Conservation (phyloP, 2,888 invertebrate genomes). For the Pollenia amentaria region DNA sequence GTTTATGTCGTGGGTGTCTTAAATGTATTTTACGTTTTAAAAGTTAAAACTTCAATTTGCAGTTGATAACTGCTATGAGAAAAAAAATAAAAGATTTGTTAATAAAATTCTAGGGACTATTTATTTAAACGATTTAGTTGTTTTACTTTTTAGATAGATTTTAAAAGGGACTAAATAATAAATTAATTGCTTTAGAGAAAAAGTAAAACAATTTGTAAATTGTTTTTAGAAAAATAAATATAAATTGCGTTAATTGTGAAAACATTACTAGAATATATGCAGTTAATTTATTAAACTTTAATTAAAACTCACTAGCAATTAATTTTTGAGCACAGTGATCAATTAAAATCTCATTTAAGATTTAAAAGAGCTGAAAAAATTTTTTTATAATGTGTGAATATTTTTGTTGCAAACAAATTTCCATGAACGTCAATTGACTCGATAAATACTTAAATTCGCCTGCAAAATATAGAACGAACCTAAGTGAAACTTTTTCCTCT, state of each 20-base stretch:
- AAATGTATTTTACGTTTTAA: conserved; percentile 31
- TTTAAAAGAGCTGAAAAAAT: not conserved
- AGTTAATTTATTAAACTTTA: too few relatives aligned
- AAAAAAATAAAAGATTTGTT: conserved; percentile 32
- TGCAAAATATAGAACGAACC: not conserved
- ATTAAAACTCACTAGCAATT: not conserved
- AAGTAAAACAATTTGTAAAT: too few relatives aligned
- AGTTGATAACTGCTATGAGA: conserved; percentile 23
- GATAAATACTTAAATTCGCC: conserved; percentile 35
- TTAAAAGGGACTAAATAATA: not conserved
- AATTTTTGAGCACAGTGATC: not conserved
- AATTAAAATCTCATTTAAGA: conserved; percentile 49
- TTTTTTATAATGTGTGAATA: not conserved
- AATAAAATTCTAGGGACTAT: conserved; percentile 41
- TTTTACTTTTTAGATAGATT: not conserved
- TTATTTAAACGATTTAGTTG: conserved; percentile 45
- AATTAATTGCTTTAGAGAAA: too few relatives aligned
- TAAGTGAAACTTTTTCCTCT: not conserved
- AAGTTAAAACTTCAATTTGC: conserved; percentile 32
- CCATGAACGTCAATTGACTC: conserved; percentile 12
- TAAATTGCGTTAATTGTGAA: too few relatives aligned
- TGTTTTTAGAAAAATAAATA: too few relatives aligned
- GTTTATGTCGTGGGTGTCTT: conserved; percentile 26
- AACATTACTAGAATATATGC: too few relatives aligned
- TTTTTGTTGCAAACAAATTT: not conserved